Conservation (phyloP, 2,113 vertebrate genomes). For the Pangasianodon hypophthalmus region DNA sequence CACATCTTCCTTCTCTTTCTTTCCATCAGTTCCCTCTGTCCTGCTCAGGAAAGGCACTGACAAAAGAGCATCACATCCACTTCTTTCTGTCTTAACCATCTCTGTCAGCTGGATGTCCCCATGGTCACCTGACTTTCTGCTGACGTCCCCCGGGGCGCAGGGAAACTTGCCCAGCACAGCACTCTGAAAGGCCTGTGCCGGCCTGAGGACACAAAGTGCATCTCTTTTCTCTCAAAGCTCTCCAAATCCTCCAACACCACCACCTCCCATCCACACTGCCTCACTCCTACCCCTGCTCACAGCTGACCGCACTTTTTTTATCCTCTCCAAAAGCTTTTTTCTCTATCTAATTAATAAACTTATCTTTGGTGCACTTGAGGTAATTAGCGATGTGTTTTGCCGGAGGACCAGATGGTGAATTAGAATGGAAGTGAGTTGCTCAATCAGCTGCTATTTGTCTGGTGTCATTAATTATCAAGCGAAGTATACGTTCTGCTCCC, state of each 20-base stretch:
- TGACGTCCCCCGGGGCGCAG: conserved; percentile 58
- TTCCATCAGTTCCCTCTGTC: neutral
- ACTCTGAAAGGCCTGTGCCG: conserved; percentile 60
- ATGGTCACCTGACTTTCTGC: conserved; percentile 67
- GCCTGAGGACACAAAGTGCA: conserved; percentile 57
- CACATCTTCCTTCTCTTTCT: conserved; percentile 32
- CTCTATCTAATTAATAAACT: conserved; percentile 74
- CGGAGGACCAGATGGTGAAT: conserved; percentile 79
- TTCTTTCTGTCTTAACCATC: conserved; percentile 59
- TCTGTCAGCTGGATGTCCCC: conserved; percentile 69
- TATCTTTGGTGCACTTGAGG: conserved; percentile 75
- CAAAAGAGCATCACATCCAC: conserved; percentile 53
- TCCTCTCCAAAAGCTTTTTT: conserved; percentile 58
- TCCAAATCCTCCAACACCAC: conserved; percentile 7
- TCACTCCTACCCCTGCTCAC: conserved; percentile 9
- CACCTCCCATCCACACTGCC: conserved; percentile 3
- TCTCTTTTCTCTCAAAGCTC: conserved; percentile 42
- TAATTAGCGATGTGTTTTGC: conserved; percentile 77
- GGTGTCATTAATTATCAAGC: conserved; percentile 80
- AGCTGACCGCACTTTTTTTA: conserved; percentile 43
- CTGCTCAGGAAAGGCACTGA: conserved; percentile 55
- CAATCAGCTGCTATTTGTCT: conserved; percentile 80
- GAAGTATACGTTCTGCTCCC: conserved; percentile 75
- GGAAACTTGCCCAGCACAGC: conserved; percentile 58
- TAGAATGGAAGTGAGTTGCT: conserved; percentile 79